These are phyloP conservation scores for Galerucella nymphaeae DNA, from an alignment of 2,888 invertebrate genomes.

Conservation along the genomic window DNA sequence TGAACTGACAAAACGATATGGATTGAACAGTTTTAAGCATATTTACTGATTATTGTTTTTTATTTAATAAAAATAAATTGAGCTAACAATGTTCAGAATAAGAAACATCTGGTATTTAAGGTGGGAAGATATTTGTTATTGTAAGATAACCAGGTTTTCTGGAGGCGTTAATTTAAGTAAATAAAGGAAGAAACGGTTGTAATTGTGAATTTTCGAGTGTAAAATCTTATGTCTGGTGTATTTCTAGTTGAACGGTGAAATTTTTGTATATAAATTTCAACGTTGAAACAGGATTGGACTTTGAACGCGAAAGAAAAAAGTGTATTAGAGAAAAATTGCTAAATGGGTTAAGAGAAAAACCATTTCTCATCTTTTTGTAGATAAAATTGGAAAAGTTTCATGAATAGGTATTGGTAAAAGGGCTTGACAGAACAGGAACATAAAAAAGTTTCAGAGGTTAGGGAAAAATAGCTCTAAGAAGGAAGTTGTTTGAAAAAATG, in stretches of 20 bases:
- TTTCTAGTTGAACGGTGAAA: neutral
- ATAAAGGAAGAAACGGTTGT: constrained; percentile 3
- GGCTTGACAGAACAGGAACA: constrained; percentile 21
- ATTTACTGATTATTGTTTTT: neutral
- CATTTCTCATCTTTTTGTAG: constrained; percentile 22
- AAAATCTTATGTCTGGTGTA: neutral
- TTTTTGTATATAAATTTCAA: neutral
- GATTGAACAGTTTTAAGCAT: neutral
- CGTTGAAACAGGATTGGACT: neutral
- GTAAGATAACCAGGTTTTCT: neutral
- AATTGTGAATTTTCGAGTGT: constrained; percentile 9
- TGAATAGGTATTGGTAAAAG: constrained; percentile 20
- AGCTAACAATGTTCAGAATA: neutral
- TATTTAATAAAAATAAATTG: too few species aligned
- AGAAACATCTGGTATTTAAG: neutral
- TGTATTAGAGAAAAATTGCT: neutral
- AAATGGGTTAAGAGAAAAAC: constrained; percentile 17
- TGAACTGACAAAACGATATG: too few species aligned
- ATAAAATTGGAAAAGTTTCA: constrained; percentile 35
- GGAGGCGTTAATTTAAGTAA: constrained; percentile 20
- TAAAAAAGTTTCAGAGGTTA: constrained; percentile 22
- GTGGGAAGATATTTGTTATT: neutral
- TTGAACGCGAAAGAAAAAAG: neutral
- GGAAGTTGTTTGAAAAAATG: constrained; percentile 1
- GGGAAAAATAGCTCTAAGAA: constrained; percentile 6